These are phyloP conservation scores for Pyrocoelia pectoralis DNA, from an alignment of 2,888 invertebrate species.

Conservation along the genomic window DNA sequence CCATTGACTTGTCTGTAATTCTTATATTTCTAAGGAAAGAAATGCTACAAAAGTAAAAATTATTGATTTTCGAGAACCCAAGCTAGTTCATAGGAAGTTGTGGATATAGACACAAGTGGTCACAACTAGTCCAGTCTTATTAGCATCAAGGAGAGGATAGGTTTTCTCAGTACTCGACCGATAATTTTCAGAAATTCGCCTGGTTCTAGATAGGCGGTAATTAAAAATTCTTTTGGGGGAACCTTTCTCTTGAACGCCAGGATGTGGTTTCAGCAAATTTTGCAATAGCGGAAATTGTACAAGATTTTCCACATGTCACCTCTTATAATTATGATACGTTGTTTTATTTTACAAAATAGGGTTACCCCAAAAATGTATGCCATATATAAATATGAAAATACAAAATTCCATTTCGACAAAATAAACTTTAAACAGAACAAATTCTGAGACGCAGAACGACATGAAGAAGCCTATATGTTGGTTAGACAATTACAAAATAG, in stretches of 20 bases:
- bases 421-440: background rate
- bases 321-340: no score
- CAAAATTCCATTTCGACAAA: background rate
- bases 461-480: no score
- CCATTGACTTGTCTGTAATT: no score
- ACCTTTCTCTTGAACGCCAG: constrained; percentile 1
- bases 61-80: background rate
- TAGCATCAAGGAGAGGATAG: background rate
- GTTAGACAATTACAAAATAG: no score
- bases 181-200: background rate
- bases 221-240: background rate
- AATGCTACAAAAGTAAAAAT: no score
- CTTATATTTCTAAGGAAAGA: no score
- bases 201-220: background rate
- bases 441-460: no score
- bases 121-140: background rate
- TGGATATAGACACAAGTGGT: background rate
- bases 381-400: background rate
- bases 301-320: no score
- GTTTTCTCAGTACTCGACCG: background rate
- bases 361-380: background rate
- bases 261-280: constrained; percentile 6
- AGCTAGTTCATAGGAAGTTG: background rate
- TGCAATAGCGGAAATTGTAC: background rate
- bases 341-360: no score